A percentile compares a stretch with the other conserved stretches of the same genome.
These are phyloP conservation scores for Aphodius sticticus DNA, from an alignment of 2,888 invertebrate genomes.

Conservation along the genomic window DNA sequence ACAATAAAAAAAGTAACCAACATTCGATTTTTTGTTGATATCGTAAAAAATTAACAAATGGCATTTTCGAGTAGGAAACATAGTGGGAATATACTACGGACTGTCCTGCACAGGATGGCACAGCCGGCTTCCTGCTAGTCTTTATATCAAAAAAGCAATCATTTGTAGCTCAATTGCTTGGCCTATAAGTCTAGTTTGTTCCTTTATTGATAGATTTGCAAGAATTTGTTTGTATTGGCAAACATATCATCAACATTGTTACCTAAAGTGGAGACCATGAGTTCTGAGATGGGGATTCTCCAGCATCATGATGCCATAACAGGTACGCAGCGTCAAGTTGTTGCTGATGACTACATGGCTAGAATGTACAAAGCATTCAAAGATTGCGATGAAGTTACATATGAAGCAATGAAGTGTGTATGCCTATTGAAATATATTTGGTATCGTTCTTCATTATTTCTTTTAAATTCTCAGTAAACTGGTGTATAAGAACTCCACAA, in stretches of 20 bases:
- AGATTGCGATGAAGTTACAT: background rate
- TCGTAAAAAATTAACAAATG: too few relatives aligned
- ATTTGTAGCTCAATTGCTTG: too few relatives aligned
- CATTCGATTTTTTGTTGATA: too few relatives aligned
- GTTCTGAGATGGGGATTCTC: conserved; percentile 70
- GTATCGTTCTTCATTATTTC: background rate
- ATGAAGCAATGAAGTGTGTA: background rate
- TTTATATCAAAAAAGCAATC: too few relatives aligned
- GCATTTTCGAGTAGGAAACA: too few relatives aligned
- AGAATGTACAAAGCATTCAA: conserved; percentile 56
- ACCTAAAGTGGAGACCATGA: conserved; percentile 55
- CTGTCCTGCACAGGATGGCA: too few relatives aligned
- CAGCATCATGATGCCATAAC: conserved; percentile 85
- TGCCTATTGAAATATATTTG: background rate
- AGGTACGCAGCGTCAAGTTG: conserved; percentile 51
- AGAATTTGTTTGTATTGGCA: background rate
- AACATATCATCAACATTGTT: background rate
- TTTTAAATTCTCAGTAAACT: too few relatives aligned
- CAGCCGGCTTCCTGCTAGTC: too few relatives aligned
- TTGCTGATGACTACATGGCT: conserved; percentile 74
- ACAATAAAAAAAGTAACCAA: too few relatives aligned
- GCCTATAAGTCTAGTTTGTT: too few relatives aligned
- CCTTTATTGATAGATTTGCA: background rate
- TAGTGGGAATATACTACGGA: too few relatives aligned
- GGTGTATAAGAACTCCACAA: background rate